Base-by-base conservation (phyloP, 2,888 invertebrate genomes). In the Bellardia pandia region DNA sequence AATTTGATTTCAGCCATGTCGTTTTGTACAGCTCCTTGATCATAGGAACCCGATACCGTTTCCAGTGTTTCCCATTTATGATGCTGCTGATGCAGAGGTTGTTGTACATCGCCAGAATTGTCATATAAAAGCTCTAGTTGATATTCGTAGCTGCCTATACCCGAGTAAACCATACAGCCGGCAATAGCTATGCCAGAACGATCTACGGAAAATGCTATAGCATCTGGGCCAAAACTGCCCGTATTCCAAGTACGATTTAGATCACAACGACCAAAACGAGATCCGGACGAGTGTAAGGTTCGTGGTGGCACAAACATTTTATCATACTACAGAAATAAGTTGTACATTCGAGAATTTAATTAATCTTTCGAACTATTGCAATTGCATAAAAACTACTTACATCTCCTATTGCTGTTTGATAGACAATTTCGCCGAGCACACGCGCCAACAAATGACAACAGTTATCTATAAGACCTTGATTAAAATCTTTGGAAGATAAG, bases 221-320 rank as follows among this genome's bases (percentile, higher is more conserved):
- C 99, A 94, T 99, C 99, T 0, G 99, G 98, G 11, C 98, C 98
- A 45, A 99, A 99, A 93, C 98, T 98, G 4, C 99, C 98, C 0
- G 99, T 98, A 93, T 99, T 99, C 99, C 99, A 99, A 0, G 97
- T 97, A 64, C 98, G 96, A 71, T 97, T 96, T 89, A 97, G 96
- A 93, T 98, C 98, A 64, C 97, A 96, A 69, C 98, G 96, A 60
- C 98, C 97, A 93, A 99, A 99, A 40, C 99, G 95, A 51, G 97
- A 97, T 0, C 98, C 98, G 0, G 98, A 98, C 64, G 96, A 95
- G 88, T 98, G 96, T 89, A 98, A 94, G 53, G 97, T 96, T 68
- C 97, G 95, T n/a, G 96, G 96, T 5, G 93, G 93, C 84, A 93
- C 85, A 77, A 93, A 92, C 78, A 93, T 90, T 85, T 93, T 92